Evolutionary conservation across 2,113 vertebrate genomes (phyloP).

Genomic region (Elephas maximus): DNA sequence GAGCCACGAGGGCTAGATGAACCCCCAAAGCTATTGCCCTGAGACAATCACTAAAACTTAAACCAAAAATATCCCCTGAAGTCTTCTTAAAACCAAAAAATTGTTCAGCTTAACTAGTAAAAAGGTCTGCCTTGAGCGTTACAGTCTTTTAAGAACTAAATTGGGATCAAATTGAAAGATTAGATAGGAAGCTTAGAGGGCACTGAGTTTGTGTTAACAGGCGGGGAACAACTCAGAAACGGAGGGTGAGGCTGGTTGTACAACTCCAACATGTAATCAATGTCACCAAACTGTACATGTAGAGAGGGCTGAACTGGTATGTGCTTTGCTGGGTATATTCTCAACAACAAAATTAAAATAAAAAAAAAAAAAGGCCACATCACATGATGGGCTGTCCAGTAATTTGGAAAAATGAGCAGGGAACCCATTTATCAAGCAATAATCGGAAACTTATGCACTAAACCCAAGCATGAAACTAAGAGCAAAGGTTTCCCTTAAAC

Average conservation of each 20-base stretch:
- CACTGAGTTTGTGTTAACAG: no score
- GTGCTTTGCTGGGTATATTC: neutral
- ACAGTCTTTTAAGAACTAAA: neutral
- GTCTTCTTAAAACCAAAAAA: no score
- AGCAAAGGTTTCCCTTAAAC: neutral
- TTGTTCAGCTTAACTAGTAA: no score
- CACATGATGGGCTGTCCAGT: neutral
- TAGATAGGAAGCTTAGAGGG: no score
- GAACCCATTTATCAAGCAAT: conserved; percentile 18
- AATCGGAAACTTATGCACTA: neutral
- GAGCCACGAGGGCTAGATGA: no score
- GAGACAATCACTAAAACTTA: no score
- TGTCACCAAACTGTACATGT: neutral
- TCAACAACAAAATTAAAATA: neutral
- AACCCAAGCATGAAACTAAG: neutral
- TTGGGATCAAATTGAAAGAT: neutral
- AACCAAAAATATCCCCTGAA: no score
- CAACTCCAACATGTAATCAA: neutral
- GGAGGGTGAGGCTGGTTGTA: no score
- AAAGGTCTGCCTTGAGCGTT: neutral
- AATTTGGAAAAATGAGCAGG: neutral
- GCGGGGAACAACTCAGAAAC: no score
- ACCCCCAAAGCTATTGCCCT: no score
- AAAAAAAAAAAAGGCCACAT: neutral
- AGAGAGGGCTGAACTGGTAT: neutral